Base-by-base conservation (phyloP, 2,113 vertebrate species). In the Dicerorhinus sumatrensis region DNA sequence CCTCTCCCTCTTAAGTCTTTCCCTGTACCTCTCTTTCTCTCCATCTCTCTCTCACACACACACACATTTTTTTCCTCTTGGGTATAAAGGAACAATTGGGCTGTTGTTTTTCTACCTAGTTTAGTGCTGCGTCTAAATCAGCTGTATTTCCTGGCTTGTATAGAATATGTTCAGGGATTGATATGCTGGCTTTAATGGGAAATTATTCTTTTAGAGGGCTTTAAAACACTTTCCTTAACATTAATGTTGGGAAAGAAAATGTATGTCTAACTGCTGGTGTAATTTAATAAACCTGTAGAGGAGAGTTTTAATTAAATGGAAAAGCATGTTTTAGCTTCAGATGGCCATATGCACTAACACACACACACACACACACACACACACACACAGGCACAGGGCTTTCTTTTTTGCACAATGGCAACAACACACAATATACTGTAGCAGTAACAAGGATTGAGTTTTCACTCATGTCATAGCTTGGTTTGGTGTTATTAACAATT, bases 121-220 rank as follows among this genome's bases (percentile, higher is more conserved):
- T 98, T 91, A 95, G 2, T 69, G 21, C 11, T 96, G 0, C 42
- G 8, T 97, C 21, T 77, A 89, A 98, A 97, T n/a, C 5, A 92
- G 51, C 27, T 89, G 0, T 89, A 96, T 98, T 97, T 98, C 2
- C 65, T 95, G 6, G 81, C 46, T 97, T 91, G 7, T 75, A 82
- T 16, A 54, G 77, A 95, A 97, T 98, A 94, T 97, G 91, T 31
- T 93, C 0, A 82, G 0, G 2, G 16, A 95, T 54, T 97, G 12
- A 94, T 97, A 42, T 98, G 16, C 14, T 95, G 14, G 63, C 39
- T 27, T 80, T 98, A 89, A 81, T 90, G 33, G 54, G 46, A 95
- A 98, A 98, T 75, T 92, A 33, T 60, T 81, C 2, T 91, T 97
- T 92, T 75, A 96, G 97, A 98, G 20, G 70, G 2, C 31, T 97